Evolutionary conservation across 2,113 vertebrate genomes (phyloP), one percentile per base, ranked within the genome.

Genomic region (Hoplias malabaricus): DNA sequence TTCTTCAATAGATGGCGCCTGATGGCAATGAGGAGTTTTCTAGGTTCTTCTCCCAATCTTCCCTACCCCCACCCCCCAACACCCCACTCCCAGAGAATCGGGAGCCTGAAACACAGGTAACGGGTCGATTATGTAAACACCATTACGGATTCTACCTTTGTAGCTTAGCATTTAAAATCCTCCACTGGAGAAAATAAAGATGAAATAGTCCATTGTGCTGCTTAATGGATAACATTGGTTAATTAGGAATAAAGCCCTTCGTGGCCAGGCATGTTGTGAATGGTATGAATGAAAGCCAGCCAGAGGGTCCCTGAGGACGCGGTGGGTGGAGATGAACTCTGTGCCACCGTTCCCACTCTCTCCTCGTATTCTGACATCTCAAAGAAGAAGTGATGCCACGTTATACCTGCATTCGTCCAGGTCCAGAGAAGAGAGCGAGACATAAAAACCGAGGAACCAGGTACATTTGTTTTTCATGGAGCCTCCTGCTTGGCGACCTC

Each of bases 1-100:
- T 79, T 75, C 33, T 75, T 79, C 77, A 84, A 84, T 81, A 79
- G 76, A 82, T 69, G 68, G 77, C 56, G 80, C 80, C 80, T 82
- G 83, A 82, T 72, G 59, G 71, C 79, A 81, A 78, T 75, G 67
- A 81, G 65, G 61, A 75, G 46, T 62, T 76, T 50, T 75, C 71
- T 65, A 70, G 75, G 73, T 59, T 66, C 50, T 69, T 63, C 66
- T 40, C 25, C 33, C 9, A 43, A 56, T 53, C 3, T 9, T 36
- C 13, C 29, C 34, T 23, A 13, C 21, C 11, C 16, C 25, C 54
- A 10, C 48, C 14, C 21, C 29, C 25, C 46, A 42, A 19, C 33
- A 19, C 31, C 12, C 29, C 12, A 46, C 38, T 33, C 27, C 21
- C 36, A n/a, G 14, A 65, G 53, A 69, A 57, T 75, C 46, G 43